A percentile compares a stretch with the other conserved stretches of the same genome.
phyloP scores from a whole-genome alignment of 2,113 vertebrate species.

The Gyps fulvus region DNA sequence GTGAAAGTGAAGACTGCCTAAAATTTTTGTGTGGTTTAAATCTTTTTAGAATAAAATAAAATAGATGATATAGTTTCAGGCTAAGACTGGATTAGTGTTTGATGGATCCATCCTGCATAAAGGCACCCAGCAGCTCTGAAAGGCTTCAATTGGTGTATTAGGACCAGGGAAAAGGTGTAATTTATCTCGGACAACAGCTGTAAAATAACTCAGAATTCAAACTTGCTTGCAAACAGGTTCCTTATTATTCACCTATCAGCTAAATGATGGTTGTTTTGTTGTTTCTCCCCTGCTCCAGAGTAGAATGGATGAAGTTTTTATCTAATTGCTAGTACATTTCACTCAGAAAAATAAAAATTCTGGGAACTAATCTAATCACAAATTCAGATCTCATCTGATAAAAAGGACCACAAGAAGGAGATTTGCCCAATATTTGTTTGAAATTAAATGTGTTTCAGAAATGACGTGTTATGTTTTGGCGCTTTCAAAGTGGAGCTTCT shows the following conservation, averaged over 20 bases:
- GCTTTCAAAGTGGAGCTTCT: not conserved
- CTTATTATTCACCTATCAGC: not conserved
- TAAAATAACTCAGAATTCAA: not conserved
- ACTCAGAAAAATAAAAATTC: not conserved
- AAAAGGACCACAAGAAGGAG: slow-evolving; percentile 29
- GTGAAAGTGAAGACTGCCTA: not conserved
- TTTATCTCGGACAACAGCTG: not conserved
- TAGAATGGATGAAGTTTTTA: not conserved
- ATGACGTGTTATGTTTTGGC: not conserved
- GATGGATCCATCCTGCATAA: not conserved
- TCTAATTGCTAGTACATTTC: slow-evolving; percentile 8
- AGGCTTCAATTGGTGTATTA: not conserved
- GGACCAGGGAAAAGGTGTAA: not conserved
- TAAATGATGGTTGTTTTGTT: not conserved
- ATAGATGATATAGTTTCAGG: not conserved
- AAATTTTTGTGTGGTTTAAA: not conserved
- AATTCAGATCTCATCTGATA: slow-evolving; percentile 58
- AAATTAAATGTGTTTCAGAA: not conserved
- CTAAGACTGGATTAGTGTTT: not conserved
- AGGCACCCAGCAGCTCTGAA: not conserved
- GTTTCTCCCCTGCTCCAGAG: accelerated
- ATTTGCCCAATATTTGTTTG: not conserved
- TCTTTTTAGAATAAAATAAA: not conserved
- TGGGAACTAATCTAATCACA: slow-evolving; percentile 45
- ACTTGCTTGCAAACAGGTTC: not conserved